A percentile compares a stretch with the other conserved stretches of the same genome.
These are phyloP conservation scores for Bos javanicus DNA, from an alignment of 2,113 vertebrate species.

Conservation along the genomic window DNA sequence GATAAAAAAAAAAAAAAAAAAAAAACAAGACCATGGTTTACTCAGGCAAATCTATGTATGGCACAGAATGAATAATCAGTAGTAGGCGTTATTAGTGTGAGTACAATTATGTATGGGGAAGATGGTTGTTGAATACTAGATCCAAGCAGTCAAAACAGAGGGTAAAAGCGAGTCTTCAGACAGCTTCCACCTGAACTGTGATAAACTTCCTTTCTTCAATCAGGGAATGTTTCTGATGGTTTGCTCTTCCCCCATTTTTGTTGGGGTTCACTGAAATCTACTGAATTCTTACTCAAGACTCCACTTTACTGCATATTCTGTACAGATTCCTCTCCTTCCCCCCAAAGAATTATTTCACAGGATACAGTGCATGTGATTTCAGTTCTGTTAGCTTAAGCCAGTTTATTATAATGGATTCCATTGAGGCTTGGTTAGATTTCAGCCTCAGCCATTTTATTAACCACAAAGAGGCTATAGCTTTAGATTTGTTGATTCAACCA, in stretches of 20 bases:
- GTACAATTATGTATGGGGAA: not conserved
- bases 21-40: not conserved
- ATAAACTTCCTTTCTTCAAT: not conserved
- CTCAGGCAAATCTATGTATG: not conserved
- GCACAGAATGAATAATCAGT: not conserved
- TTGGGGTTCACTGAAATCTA: not conserved
- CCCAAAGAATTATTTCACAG: not conserved
- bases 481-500: slow-evolving; percentile 36
- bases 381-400: slow-evolving; percentile 1
- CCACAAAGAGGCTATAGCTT: not conserved
- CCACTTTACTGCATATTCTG: not conserved
- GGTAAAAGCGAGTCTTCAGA: not conserved
- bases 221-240: not conserved
- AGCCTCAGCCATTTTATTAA: slow-evolving; percentile 42
- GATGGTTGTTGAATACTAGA: not conserved
- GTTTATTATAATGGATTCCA: slow-evolving; percentile 48
- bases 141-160: not conserved
- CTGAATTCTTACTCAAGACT: not conserved
- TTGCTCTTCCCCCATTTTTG: not conserved
- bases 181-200: not conserved
- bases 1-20: not conserved
- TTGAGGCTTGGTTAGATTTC: slow-evolving; percentile 1
- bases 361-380: not conserved
- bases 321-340: not conserved
- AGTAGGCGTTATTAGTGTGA: not conserved